phyloP scores from a whole-genome alignment of 1,140 invertebrate species.

The Trypoxylus dichotomus region DNA sequence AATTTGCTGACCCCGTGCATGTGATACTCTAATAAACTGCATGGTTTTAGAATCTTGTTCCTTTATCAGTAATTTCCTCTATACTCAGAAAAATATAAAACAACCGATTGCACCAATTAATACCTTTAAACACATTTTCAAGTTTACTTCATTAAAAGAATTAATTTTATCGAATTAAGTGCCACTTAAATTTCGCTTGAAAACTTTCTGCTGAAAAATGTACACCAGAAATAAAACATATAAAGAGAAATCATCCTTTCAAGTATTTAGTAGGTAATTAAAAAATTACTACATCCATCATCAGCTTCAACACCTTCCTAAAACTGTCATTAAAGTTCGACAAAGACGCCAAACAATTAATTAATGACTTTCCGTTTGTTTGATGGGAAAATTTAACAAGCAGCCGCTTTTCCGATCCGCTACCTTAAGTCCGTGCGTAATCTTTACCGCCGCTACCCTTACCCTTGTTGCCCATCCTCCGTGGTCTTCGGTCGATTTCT shows the following conservation, averaged over 20 bases:
- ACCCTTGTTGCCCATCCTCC: not conserved
- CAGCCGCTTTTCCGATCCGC: not conserved
- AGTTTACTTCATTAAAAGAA: too few relatives aligned
- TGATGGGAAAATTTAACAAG: constrained; percentile 17
- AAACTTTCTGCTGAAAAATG: too few relatives aligned
- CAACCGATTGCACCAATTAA: too few relatives aligned
- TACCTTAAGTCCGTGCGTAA: not conserved
- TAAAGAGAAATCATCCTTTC: not conserved
- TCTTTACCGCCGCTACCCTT: not conserved
- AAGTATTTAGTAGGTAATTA: not conserved
- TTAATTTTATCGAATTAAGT: too few relatives aligned
- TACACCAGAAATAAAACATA: too few relatives aligned
- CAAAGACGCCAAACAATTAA: constrained; percentile 13
- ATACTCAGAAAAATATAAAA: too few relatives aligned
- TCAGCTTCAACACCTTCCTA: not conserved
- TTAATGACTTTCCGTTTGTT: constrained; percentile 11
- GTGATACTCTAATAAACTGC: too few relatives aligned
- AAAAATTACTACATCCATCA: not conserved
- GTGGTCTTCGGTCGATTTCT: constrained; percentile 1
- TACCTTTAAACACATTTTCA: too few relatives aligned
- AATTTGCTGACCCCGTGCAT: too few relatives aligned
- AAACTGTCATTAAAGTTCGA: not conserved
- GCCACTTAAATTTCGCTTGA: too few relatives aligned
- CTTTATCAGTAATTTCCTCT: too few relatives aligned
- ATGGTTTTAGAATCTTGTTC: too few relatives aligned